Evolutionary conservation across 2,797 vertebrate genomes (phyloP).

Genomic region (Acanthis flammea): DNA sequence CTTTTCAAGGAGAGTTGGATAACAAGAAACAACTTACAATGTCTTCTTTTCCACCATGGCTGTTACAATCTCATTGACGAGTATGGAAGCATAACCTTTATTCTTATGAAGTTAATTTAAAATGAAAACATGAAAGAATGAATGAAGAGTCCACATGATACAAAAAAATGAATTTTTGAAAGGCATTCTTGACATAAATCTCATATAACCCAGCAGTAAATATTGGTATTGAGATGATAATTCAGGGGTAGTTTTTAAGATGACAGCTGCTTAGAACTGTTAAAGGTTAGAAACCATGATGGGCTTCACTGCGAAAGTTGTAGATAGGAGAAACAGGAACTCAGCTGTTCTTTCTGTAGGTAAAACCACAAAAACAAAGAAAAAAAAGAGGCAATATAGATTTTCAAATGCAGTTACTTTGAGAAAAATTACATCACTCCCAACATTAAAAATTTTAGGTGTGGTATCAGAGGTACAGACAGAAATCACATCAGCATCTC

Average conservation of each 20-base stretch:
- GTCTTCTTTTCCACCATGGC: not conserved
- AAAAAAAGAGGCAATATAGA: not conserved
- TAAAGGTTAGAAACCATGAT: not conserved
- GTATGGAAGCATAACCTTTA: not conserved
- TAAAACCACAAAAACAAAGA: not conserved
- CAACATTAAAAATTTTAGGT: not conserved
- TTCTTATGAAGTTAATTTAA: not conserved
- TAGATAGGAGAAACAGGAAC: not conserved
- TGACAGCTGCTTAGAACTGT: not conserved
- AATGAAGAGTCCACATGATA: not conserved
- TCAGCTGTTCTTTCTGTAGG: not conserved
- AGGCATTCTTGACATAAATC: fast-evolving
- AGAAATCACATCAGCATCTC: not conserved
- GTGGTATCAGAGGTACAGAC: not conserved
- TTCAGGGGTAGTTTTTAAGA: not conserved
- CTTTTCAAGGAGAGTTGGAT: not conserved
- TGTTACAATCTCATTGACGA: not conserved
- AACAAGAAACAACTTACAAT: not conserved
- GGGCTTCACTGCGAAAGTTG: not conserved
- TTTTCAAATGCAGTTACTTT: not conserved
- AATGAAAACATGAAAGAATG: not conserved
- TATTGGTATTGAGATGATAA: not conserved
- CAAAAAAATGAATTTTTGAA: not conserved
- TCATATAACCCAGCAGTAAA: not conserved
- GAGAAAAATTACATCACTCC: not conserved